phyloP scores from a whole-genome alignment of 2,797 vertebrate genomes.

The Sebastes miniatus region DNA sequence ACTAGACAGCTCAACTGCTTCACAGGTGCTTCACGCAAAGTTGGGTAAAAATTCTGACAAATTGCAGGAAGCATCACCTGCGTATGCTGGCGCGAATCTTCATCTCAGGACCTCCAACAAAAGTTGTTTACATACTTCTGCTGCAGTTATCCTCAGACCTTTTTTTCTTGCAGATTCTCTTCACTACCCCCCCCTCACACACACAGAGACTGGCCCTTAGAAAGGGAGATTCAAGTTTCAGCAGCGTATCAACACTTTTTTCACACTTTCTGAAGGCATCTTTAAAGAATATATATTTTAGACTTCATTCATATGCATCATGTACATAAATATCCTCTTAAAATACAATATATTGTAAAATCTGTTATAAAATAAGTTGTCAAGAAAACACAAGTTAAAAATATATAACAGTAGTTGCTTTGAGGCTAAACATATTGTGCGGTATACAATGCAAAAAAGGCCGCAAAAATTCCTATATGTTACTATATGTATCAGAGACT shows the following conservation, averaged over 20 bases:
- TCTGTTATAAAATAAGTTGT: background rate
- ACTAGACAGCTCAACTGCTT: slow-evolving; percentile 48
- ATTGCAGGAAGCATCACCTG: slow-evolving; percentile 61
- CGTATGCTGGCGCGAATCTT: slow-evolving; percentile 51
- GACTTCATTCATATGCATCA: background rate
- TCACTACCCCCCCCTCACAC: background rate
- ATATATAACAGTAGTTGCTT: slow-evolving; percentile 7
- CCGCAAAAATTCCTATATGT: slow-evolving; percentile 65
- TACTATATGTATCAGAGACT: slow-evolving; percentile 75
- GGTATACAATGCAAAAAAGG: slow-evolving; percentile 48
- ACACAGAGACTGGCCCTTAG: background rate
- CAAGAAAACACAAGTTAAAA: slow-evolving; percentile 1
- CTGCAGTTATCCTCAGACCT: slow-evolving; percentile 51
- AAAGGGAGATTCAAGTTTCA: background rate
- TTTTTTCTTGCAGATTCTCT: slow-evolving; percentile 14
- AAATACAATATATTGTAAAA: background rate
- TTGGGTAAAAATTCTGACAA: slow-evolving; percentile 66
- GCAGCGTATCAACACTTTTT: background rate
- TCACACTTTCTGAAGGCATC: background rate
- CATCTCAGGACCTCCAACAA: slow-evolving; percentile 54
- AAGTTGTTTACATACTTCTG: slow-evolving; percentile 78
- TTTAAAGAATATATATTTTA: background rate
- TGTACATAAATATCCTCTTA: background rate
- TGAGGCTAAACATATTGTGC: slow-evolving; percentile 24
- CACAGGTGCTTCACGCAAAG: slow-evolving; percentile 71